phyloP scores from a whole-genome alignment of 30 jellyfish, hydroid and myxozoan species.

The Haliclystus octoradiatus region DNA sequence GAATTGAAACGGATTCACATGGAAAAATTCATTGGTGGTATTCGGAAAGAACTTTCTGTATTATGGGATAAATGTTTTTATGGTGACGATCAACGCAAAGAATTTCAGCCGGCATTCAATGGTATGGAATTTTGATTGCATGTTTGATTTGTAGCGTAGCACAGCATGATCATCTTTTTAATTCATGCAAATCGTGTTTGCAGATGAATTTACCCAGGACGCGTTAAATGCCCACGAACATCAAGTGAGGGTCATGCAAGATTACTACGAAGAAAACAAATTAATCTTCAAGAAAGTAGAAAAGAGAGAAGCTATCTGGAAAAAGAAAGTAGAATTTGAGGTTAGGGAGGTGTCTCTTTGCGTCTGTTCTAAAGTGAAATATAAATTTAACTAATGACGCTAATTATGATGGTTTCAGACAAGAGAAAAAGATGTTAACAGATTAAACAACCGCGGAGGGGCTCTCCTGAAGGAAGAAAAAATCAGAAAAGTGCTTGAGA shows the following conservation, averaged over 20 bases:
- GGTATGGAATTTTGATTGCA: slow-evolving; percentile 30
- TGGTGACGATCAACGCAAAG: slow-evolving; percentile 69
- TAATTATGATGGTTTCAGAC: too few species aligned
- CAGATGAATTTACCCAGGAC: slow-evolving; percentile 88
- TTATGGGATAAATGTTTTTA: slow-evolving; percentile 90
- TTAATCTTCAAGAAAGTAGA: slow-evolving; percentile 68
- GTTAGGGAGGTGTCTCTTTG: slow-evolving; percentile 16
- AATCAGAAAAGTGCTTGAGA: slow-evolving; percentile 83
- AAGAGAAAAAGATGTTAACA: slow-evolving; percentile 67
- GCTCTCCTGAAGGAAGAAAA: slow-evolving; percentile 96
- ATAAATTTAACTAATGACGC: too few species aligned
- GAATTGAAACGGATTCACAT: slow-evolving; percentile 73
- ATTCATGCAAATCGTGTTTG: too few species aligned
- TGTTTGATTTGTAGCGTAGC: too few species aligned
- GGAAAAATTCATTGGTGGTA: slow-evolving; percentile 64
- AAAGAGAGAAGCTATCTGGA: slow-evolving; percentile 83
- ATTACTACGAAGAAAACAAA: slow-evolving; percentile 78
- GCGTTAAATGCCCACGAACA: slow-evolving; percentile 89
- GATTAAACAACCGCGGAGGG: slow-evolving; percentile 96
- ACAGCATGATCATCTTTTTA: too few species aligned
- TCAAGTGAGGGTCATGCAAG: slow-evolving; percentile 75
- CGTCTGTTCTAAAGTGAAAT: too few species aligned
- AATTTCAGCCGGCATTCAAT: slow-evolving; percentile 53
- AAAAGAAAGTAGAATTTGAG: slow-evolving; percentile 89
- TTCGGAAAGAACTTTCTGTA: slow-evolving; percentile 68